A percentile compares a stretch with the other conserved stretches of the same genome.
These are phyloP conservation scores for Chaetorhynchus papuensis DNA, from an alignment of 2,113 vertebrate genomes.

Conservation along the genomic window DNA sequence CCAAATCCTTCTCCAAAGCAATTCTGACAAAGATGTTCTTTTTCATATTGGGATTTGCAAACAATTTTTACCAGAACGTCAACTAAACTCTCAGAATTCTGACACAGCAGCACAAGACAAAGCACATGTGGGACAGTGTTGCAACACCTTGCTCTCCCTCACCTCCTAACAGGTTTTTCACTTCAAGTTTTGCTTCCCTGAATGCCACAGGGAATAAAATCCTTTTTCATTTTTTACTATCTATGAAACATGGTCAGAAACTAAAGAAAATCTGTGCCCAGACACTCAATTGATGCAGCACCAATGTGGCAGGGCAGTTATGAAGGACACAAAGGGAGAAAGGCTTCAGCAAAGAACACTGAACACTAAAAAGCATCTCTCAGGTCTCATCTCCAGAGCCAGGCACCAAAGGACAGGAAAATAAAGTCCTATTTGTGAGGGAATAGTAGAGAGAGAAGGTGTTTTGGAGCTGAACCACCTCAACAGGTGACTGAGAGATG, in stretches of 20 bases:
- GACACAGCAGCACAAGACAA: neutral
- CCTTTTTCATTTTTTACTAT: neutral
- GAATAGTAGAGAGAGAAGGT: neutral
- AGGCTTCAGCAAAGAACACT: neutral
- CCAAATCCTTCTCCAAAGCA: neutral
- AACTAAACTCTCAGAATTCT: neutral
- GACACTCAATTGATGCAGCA: neutral
- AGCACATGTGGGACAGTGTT: accelerated
- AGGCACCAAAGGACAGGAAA: neutral
- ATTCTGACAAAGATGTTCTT: neutral
- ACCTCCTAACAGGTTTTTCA: neutral
- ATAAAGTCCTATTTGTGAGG: neutral
- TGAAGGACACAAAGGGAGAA: neutral
- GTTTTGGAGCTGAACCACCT: neutral
- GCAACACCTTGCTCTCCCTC: neutral
- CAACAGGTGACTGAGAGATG: neutral
- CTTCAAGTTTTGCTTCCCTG: neutral
- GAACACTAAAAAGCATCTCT: neutral
- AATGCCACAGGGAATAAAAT: neutral
- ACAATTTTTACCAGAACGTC: neutral
- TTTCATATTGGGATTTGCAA: neutral
- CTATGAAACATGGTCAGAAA: neutral
- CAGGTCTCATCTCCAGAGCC: neutral
- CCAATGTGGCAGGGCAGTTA: neutral
- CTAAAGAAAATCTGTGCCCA: neutral